Percentiles rank a stretch among this genome's conserved stretches.
Evolutionary conservation across 2,888 invertebrate genomes (phyloP).

Genomic region (Sesia apiformis): DNA sequence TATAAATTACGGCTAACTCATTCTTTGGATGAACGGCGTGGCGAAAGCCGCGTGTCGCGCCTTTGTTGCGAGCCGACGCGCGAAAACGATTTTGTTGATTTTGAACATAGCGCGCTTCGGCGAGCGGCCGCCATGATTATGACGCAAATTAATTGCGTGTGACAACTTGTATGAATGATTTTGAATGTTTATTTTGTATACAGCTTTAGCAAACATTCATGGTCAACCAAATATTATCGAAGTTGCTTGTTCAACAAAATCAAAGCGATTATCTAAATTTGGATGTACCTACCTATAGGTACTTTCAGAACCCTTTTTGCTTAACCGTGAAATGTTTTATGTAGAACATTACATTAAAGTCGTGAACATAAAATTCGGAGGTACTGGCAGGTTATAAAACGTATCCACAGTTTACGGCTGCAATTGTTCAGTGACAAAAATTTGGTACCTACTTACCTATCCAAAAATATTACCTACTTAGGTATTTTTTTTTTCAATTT

Average conservation of each 20-base stretch:
- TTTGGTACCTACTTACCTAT: too few species aligned
- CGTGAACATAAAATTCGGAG: constrained; percentile 34
- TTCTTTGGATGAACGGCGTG: constrained; percentile 43
- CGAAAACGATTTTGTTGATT: constrained; percentile 62
- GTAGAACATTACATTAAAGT: constrained; percentile 25
- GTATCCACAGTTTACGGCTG: constrained; percentile 44
- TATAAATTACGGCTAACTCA: constrained; percentile 60
- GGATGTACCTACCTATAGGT: constrained; percentile 1
- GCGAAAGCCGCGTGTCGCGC: constrained; percentile 54
- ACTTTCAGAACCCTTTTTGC: constrained; percentile 44
- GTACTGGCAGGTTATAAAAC: constrained; percentile 31
- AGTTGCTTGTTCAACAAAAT: too few species aligned
- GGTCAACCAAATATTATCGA: too few species aligned
- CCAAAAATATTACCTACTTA: too few species aligned
- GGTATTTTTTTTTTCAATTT: too few species aligned
- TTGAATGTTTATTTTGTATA: too few species aligned
- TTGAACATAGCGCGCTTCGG: constrained; percentile 36
- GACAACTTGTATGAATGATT: neutral
- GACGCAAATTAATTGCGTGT: constrained; percentile 47
- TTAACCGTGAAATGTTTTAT: constrained; percentile 40
- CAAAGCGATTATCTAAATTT: too few species aligned
- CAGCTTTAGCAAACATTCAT: too few species aligned
- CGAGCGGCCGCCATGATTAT: constrained; percentile 28
- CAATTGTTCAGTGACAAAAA: constrained; percentile 15
- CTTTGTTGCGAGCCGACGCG: constrained; percentile 47